Conservation (phyloP, 1,140 invertebrate species). For the Rhopalosiphum padi region DNA sequence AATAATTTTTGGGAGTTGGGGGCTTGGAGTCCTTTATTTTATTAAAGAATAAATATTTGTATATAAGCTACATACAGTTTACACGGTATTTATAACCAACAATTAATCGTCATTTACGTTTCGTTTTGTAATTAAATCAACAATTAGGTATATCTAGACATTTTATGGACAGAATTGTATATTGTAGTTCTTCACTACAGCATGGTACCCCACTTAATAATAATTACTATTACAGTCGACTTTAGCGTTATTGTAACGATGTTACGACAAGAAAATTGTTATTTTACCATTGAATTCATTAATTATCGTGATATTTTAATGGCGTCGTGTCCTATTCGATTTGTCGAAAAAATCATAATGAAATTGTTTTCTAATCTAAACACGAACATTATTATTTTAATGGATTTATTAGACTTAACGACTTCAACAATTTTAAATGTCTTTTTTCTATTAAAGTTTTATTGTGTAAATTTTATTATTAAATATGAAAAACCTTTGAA, state of each 20-base stretch:
- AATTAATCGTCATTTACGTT: neutral
- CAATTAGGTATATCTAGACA: neutral
- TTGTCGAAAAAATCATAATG: neutral
- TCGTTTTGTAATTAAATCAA: neutral
- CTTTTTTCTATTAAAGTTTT: neutral
- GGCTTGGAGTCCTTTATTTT: neutral
- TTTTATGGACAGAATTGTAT: neutral
- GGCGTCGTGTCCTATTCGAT: neutral
- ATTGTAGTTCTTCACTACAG: neutral
- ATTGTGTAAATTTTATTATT: neutral
- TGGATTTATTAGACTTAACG: neutral
- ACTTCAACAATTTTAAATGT: neutral
- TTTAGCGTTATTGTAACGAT: neutral
- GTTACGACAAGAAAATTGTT: neutral
- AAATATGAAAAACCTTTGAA: neutral
- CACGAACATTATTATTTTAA: neutral
- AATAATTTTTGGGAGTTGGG: neutral
- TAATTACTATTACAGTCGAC: constrained; percentile 10
- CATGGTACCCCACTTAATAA: constrained; percentile 10
- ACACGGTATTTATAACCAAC: neutral
- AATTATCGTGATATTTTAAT: constrained; percentile 1
- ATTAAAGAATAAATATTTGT: neutral
- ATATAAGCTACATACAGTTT: neutral
- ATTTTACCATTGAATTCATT: constrained; percentile 4
- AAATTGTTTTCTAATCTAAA: constrained; percentile 2